phyloP scores from a whole-genome alignment of 2,113 vertebrate species.

The Neomonachus schauinslandi region DNA sequence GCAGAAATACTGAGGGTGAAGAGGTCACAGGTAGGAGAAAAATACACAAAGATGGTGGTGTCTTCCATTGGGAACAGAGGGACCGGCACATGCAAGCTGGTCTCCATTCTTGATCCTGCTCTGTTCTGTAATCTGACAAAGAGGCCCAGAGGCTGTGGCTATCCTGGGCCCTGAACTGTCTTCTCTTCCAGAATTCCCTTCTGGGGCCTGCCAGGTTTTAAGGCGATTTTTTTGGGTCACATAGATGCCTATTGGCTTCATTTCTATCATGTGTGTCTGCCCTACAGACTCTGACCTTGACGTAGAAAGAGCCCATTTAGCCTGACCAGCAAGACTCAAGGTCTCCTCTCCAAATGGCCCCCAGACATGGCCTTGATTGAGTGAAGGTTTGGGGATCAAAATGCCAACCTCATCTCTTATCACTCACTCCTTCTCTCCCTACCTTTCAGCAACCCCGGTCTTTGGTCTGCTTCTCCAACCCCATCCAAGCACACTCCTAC shows the following conservation, averaged over 20 bases:
- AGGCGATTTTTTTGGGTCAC: not conserved
- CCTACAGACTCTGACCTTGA: not conserved
- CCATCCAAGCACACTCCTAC: not conserved
- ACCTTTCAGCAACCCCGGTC: not conserved
- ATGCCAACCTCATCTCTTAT: not conserved
- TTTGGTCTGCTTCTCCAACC: not conserved
- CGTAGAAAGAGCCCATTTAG: not conserved
- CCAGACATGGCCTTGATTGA: not conserved
- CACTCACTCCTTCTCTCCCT: not conserved
- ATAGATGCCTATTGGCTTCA: not conserved
- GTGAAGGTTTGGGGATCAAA: not conserved
- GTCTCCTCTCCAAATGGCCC: not conserved
- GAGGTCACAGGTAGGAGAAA: not conserved
- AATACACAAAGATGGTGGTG: not conserved
- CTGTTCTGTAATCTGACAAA: not conserved
- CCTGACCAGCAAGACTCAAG: not conserved
- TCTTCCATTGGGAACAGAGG: not conserved
- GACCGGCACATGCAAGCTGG: no score
- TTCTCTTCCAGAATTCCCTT: not conserved
- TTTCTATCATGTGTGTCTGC: not conserved
- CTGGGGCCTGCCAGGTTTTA: not conserved
- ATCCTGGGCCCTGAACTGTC: not conserved
- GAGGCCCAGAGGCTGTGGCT: not conserved
- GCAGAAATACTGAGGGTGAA: rapidly evolving
- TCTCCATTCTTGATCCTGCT: not conserved